Percentiles rank a stretch among this genome's conserved stretches.
Evolutionary conservation across 2,797 vertebrate genomes (phyloP).

Genomic region (Chloroceryle amazona): DNA sequence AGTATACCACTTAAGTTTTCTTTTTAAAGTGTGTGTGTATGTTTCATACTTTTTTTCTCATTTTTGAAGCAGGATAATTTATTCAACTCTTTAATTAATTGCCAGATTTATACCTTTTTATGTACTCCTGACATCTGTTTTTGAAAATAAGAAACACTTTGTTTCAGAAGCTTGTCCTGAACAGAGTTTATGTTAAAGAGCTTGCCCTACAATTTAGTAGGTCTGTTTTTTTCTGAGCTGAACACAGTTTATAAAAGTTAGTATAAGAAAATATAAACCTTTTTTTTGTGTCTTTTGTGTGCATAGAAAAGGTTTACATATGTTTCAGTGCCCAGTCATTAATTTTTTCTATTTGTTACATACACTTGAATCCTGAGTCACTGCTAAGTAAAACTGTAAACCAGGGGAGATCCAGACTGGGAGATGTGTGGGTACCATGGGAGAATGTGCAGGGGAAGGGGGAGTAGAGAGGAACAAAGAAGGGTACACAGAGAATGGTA

Average conservation of each 20-base stretch:
- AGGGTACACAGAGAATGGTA: not conserved
- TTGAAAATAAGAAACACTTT: not conserved
- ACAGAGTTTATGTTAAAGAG: not conserved
- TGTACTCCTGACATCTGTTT: not conserved
- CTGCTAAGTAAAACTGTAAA: not conserved
- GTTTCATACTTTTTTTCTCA: not conserved
- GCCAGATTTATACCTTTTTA: not conserved
- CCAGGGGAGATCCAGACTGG: not conserved
- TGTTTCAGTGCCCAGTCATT: fast-evolving
- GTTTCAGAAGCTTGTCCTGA: not conserved
- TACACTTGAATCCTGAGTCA: not conserved
- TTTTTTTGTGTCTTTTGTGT: not conserved
- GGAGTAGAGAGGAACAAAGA: not conserved
- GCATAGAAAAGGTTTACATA: not conserved
- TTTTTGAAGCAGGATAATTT: not conserved
- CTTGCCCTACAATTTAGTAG: not conserved
- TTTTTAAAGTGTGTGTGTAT: not conserved
- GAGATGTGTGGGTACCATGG: not conserved
- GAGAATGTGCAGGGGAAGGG: not conserved
- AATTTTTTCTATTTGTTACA: not conserved
- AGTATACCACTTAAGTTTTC: not conserved
- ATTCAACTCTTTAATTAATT: not conserved
- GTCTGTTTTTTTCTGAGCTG: not conserved
- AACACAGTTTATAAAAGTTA: not conserved
- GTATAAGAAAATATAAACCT: not conserved